These are phyloP conservation scores for Limanda limanda DNA, from an alignment of 2,113 vertebrate genomes.

Conservation along the genomic window DNA sequence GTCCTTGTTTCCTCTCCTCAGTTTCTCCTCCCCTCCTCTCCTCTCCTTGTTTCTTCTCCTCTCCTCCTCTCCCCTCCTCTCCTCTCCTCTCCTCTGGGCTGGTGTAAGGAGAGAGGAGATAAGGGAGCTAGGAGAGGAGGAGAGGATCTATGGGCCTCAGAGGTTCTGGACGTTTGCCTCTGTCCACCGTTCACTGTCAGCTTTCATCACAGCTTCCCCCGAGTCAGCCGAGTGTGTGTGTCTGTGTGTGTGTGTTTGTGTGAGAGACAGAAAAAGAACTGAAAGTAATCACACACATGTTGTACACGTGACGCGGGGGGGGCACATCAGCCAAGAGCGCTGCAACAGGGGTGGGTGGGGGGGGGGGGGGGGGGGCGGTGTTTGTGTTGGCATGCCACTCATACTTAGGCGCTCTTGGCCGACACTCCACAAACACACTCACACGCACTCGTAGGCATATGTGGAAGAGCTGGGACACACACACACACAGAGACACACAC, in stretches of 20 bases:
- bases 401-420: conserved; percentile 40
- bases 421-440: conserved; percentile 26
- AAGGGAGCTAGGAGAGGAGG: neutral
- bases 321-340: conserved; percentile 15
- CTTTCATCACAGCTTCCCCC: conserved; percentile 59
- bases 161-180: conserved; percentile 39
- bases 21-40: no score
- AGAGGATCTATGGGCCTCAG: conserved; percentile 52
- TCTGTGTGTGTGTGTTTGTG: conserved; percentile 11
- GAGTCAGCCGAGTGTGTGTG: conserved; percentile 17
- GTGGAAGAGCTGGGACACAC: conserved; percentile 36
- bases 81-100: neutral
- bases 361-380: conserved; percentile 20
- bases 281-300: conserved; percentile 20
- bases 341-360: conserved; percentile 4
- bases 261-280: neutral
- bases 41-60: no score
- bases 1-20: no score
- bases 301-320: conserved; percentile 35
- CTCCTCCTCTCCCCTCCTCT: no score
- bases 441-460: conserved; percentile 43
- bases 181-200: conserved; percentile 60
- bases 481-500: conserved; percentile 3
- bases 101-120: neutral
- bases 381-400: conserved; percentile 65